Evolutionary conservation across 1,140 invertebrate species (phyloP).

Genomic region (Tetragnatha versicolor): DNA sequence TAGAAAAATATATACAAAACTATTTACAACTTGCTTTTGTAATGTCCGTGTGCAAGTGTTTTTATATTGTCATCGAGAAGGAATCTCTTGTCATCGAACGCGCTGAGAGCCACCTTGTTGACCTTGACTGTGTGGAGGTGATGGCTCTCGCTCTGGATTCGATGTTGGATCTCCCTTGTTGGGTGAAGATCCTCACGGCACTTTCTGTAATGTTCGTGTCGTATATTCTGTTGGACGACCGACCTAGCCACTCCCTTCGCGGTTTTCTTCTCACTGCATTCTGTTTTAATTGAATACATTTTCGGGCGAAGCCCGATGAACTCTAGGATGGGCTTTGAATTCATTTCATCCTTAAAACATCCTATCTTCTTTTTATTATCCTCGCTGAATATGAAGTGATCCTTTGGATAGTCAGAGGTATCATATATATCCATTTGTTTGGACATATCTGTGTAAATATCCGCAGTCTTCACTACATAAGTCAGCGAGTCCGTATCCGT

Average conservation of each 20-base stretch:
- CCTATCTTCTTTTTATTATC: conserved; percentile 25
- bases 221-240: background rate
- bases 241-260: conserved; percentile 18
- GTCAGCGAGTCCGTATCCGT: background rate
- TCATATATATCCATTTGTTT: background rate
- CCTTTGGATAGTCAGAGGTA: conserved; percentile 8
- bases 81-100: background rate
- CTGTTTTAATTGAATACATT: conserved; percentile 10
- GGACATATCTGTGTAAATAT: background rate
- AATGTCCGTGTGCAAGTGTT: background rate
- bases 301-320: conserved; percentile 18
- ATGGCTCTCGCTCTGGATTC: background rate
- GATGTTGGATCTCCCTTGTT: background rate
- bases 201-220: background rate
- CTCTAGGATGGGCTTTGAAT: conserved; percentile 18
- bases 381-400: background rate
- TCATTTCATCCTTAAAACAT: conserved; percentile 33
- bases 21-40: background rate
- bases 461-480: background rate
- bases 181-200: background rate
- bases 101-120: background rate
- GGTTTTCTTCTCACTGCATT: conserved; percentile 12
- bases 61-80: background rate
- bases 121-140: background rate
- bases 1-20: no score